Base-by-base conservation (phyloP, 2,888 invertebrate genomes). In the Pristionchus exspectatus region DNA sequence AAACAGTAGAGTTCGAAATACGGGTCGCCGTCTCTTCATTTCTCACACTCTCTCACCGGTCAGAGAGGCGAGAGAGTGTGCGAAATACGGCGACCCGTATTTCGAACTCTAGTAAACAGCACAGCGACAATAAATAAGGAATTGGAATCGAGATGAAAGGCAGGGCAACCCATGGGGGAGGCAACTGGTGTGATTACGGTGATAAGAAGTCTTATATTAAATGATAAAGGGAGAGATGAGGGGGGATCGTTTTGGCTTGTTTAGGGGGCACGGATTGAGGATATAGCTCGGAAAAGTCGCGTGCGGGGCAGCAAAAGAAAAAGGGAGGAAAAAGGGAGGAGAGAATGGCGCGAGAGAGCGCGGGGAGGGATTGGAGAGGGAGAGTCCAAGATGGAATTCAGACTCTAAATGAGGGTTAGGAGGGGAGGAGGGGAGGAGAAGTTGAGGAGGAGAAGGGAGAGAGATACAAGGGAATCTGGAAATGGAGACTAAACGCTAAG, bases 401-500 rank as follows among this genome's bases (percentile, higher is more conserved):
- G 84, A 85, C 84, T 85, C 56, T 85, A 85, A 85, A 59, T 59
- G 84, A 85, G 59, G 84, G 84, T 59, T 59, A 85, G 59, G 59
- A 85, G 84, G 63, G 69, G 86, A 24, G 33, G n/a, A 83, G 83
- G 10, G 12, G 33, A n/a, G 38, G 85, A 86, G 10, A 81, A 81
- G 77, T 50, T 81, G 77, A 81, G 44, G 38, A 33, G 27, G 16
- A 74, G 74, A 74, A 74, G 38, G 74, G 38, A 74, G 30, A 27
- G 18, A 33, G 74, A 21, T 38, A 74, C 4, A 44, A 74, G 56
- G 50, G 87, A 59, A 63, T 59, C 30, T n/a, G 86, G 63, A 86
- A 66, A 56, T 54, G 85, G 63, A 63, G 59, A 63, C 63, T 56
- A 83, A 21, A 63, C 63, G n/a, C 21, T 12, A 84, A 5, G 74